A percentile compares a stretch with the other conserved stretches of the same genome.
These are phyloP conservation scores for Diaphora mendica DNA, from an alignment of 2,888 invertebrate genomes.

Conservation along the genomic window DNA sequence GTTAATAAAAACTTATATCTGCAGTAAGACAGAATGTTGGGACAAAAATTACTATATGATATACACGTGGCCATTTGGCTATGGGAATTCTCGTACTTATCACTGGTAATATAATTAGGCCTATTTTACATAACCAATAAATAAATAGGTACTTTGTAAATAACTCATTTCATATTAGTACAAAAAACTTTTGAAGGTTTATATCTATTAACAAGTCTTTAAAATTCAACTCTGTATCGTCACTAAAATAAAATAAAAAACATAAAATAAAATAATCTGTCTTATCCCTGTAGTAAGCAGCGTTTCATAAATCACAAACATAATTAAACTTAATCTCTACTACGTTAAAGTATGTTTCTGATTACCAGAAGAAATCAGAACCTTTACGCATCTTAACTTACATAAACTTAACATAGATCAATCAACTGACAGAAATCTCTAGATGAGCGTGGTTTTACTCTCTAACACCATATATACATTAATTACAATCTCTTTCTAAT, in stretches of 20 bases:
- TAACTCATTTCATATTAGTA: not conserved
- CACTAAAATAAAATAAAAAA: not conserved
- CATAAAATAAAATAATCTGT: constrained; percentile 11
- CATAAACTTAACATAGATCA: not conserved
- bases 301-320: constrained; percentile 9
- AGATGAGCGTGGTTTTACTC: not conserved
- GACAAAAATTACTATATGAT: not conserved
- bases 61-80: not conserved
- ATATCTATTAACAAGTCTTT: not conserved
- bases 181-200: not conserved
- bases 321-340: constrained; percentile 16
- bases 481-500: constrained; percentile 10
- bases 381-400: not conserved
- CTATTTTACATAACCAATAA: not conserved
- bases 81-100: not conserved
- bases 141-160: not conserved
- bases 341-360: constrained; percentile 6
- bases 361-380: constrained; percentile 4
- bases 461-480: not conserved
- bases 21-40: not conserved
- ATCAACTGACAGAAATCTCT: constrained; percentile 1
- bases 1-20: not conserved
- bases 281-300: constrained; percentile 38
- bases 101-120: constrained; percentile 1
- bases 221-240: not conserved